These are phyloP conservation scores for Achroia grisella DNA, from an alignment of 1,140 invertebrate genomes.

Conservation along the genomic window DNA sequence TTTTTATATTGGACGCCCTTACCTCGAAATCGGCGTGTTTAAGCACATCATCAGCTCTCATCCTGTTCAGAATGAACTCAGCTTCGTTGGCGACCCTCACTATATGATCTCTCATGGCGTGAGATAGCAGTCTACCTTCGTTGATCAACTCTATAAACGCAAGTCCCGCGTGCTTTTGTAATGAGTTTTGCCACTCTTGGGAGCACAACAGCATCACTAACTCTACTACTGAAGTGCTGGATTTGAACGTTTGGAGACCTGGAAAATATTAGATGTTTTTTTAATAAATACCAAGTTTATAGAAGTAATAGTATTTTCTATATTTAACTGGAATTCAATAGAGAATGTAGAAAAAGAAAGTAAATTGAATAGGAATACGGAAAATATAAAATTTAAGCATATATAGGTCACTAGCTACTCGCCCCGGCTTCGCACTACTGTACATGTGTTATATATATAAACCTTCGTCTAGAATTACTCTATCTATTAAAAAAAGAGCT, in stretches of 20 bases:
- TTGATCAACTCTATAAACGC: slow-evolving; percentile 99
- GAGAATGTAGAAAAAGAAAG: too few relatives aligned
- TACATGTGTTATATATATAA: too few relatives aligned
- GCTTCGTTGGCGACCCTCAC: slow-evolving; percentile 99
- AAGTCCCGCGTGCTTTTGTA: slow-evolving; percentile 99
- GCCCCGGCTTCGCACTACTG: too few relatives aligned
- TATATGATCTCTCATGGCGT: slow-evolving; percentile 99
- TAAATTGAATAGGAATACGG: too few relatives aligned
- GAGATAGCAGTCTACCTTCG: slow-evolving; percentile 96
- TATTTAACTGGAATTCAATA: too few relatives aligned
- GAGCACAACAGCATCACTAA: slow-evolving; percentile 99
- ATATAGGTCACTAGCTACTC: too few relatives aligned
- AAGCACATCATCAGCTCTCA: slow-evolving; percentile 98
- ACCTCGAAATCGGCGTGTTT: slow-evolving; percentile 99
- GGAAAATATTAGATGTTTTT: too few relatives aligned
- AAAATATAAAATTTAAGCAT: too few relatives aligned
- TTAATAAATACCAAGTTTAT: too few relatives aligned
- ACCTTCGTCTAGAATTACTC: too few relatives aligned
- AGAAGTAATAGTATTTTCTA: too few relatives aligned
- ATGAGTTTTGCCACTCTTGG: slow-evolving; percentile 99
- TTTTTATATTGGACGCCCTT: slow-evolving; percentile 12
- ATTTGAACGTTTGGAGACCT: slow-evolving; percentile 97
- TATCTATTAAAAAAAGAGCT: too few relatives aligned
- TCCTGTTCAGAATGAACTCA: slow-evolving; percentile 98
- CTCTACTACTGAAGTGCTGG: slow-evolving; percentile 97